A percentile compares a stretch with the other conserved stretches of the same genome.
Evolutionary conservation across 1,140 invertebrate genomes (phyloP).

Genomic region (Drosophila tsacasi): DNA sequence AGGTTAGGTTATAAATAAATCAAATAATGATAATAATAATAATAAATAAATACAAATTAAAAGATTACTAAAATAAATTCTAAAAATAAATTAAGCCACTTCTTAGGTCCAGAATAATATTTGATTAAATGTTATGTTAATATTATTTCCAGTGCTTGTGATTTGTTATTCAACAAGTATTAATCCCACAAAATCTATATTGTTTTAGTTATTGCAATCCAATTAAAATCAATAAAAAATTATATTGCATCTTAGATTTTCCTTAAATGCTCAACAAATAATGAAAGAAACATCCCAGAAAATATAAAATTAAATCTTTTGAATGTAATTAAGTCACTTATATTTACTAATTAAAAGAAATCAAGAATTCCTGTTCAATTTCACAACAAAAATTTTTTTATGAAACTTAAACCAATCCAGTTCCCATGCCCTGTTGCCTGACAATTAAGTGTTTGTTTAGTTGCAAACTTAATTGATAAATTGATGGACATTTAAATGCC

Average conservation of each 20-base stretch:
- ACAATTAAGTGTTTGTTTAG: constrained; percentile 77
- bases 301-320: not conserved
- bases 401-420: not conserved
- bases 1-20: not conserved
- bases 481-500: constrained; percentile 77
- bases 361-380: not conserved
- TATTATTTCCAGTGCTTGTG: no score
- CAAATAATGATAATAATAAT: not conserved
- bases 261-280: not conserved
- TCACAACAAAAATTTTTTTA: not conserved
- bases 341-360: not conserved
- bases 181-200: not conserved
- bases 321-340: not conserved
- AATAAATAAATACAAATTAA: not conserved
- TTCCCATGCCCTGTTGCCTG: constrained; percentile 36
- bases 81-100: not conserved
- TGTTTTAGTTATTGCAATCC: not conserved
- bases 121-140: not conserved
- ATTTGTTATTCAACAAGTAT: not conserved
- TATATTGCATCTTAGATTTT: not conserved
- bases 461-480: constrained; percentile 72
- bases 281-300: not conserved
- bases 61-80: not conserved
- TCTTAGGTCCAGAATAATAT: not conserved
- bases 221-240: not conserved